Base-by-base conservation (phyloP, 2,797 vertebrate species). In the Picus viridis region DNA sequence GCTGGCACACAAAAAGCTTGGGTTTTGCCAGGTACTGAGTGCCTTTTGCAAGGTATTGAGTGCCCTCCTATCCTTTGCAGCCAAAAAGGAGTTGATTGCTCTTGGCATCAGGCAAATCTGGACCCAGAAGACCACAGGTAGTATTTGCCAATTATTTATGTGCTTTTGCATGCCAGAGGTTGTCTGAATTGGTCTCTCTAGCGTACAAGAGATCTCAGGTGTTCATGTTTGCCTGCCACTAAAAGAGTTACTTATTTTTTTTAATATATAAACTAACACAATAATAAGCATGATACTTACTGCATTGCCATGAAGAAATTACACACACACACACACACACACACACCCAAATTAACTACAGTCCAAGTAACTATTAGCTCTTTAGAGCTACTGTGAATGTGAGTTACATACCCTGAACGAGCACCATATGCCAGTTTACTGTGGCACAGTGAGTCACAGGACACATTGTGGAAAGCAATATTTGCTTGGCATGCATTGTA, bases 11-110 rank as follows among this genome's bases (percentile, higher is more conserved):
- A 63, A 69, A 91, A 83, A 71, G 53, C 77, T 86, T 86, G 74
- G 53, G 84, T 92, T 94, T 88, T 93, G 95, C 94, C 94, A 96
- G 85, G 62, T 89, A 47, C 71, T 39, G 54, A 89, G 77, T 68
- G 92, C 92, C 68, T 89, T 92, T 89, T 91, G 89, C 65, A 68
- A 93, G 78, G 91, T 91, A 86, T 71, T 96, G 90, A 96, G 90
- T 95, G 72, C 83, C 92, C 68, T 96, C 86, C 95, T 96, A 24
- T 94, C 90, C 90, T 92, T 95, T 92, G 68, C 93, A 90, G 94
- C 90, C 93, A 96, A 96, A 92, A 95, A 91, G 90, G 95, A 96
- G 64, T 92, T 95, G 93, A 96, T 96, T 95, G 87, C 87, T 95
- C 87, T 95, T 96, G 95, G 93, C 92, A 96, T 94, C 93, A 84